These are phyloP conservation scores for Pristiophorus japonicus DNA, from an alignment of 2,113 vertebrate species.

Conservation along the genomic window DNA sequence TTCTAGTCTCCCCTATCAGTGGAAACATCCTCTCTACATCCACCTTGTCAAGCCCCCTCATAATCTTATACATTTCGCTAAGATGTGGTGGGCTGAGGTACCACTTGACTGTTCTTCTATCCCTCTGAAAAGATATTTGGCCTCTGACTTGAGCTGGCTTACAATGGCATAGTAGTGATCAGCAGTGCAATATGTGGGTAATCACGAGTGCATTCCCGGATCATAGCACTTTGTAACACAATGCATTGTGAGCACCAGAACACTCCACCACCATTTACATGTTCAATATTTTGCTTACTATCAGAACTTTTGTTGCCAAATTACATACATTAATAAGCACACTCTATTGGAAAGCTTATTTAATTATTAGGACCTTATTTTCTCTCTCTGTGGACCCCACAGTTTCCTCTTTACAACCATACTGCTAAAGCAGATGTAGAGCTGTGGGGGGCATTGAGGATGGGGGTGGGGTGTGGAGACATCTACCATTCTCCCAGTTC, in stretches of 20 bases:
- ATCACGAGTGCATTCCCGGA: neutral
- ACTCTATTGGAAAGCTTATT: neutral
- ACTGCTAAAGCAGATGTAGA: neutral
- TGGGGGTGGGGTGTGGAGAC: neutral
- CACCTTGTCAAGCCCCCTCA: no score
- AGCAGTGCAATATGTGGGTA: neutral
- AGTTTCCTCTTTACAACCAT: neutral
- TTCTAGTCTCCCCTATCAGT: no score
- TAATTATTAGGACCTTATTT: neutral
- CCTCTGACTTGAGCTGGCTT: neutral
- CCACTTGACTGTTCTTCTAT: neutral
- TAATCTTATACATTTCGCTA: no score
- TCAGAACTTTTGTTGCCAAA: neutral
- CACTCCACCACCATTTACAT: neutral
- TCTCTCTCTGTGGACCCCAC: neutral
- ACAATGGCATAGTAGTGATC: neutral
- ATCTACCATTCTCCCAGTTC: neutral
- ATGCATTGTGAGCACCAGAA: no score
- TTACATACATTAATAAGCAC: neutral
- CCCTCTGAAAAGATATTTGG: neutral
- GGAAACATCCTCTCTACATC: no score
- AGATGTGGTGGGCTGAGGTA: neutral
- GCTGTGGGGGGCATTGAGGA: neutral
- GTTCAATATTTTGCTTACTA: neutral
- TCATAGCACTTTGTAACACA: neutral